Percentiles rank a stretch among this genome's conserved stretches.
These are phyloP conservation scores for Alaudala cheleensis DNA, from an alignment of 2,113 vertebrate genomes.

Conservation along the genomic window DNA sequence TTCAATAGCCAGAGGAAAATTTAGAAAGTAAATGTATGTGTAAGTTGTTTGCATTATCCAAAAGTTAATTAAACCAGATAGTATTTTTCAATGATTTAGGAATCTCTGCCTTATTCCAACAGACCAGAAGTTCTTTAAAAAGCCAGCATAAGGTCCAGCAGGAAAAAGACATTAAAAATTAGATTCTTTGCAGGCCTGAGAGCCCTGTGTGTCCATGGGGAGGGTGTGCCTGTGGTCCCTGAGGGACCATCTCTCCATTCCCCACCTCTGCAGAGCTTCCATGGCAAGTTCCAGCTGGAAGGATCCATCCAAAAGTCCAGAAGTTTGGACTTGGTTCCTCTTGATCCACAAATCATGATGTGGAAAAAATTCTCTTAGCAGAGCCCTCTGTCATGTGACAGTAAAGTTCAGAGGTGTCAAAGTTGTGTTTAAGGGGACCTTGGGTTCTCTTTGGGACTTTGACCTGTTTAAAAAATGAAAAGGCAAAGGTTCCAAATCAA, in stretches of 20 bases:
- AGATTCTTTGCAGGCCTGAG: background rate
- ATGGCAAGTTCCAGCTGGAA: background rate
- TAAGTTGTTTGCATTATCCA: background rate
- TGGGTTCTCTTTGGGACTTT: background rate
- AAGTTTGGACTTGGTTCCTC: background rate
- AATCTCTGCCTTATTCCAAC: background rate
- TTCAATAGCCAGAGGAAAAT: background rate
- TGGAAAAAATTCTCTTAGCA: background rate
- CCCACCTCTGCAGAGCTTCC: background rate
- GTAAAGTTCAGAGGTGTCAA: background rate
- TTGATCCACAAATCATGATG: background rate
- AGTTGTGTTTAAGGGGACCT: background rate
- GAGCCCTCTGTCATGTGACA: background rate
- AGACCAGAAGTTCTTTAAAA: background rate
- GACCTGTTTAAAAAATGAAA: background rate
- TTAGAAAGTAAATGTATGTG: background rate
- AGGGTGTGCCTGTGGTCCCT: background rate
- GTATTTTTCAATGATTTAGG: background rate
- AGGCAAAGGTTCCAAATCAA: background rate
- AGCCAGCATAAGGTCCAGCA: background rate
- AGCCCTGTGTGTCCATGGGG: fast-evolving
- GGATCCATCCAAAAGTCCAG: background rate
- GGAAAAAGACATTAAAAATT: background rate
- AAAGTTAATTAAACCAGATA: background rate
- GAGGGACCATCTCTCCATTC: background rate